A percentile compares a stretch with the other conserved stretches of the same genome.
Conservation (phyloP, 2,113 vertebrate genomes). For the Festucalex cinctus region DNA sequence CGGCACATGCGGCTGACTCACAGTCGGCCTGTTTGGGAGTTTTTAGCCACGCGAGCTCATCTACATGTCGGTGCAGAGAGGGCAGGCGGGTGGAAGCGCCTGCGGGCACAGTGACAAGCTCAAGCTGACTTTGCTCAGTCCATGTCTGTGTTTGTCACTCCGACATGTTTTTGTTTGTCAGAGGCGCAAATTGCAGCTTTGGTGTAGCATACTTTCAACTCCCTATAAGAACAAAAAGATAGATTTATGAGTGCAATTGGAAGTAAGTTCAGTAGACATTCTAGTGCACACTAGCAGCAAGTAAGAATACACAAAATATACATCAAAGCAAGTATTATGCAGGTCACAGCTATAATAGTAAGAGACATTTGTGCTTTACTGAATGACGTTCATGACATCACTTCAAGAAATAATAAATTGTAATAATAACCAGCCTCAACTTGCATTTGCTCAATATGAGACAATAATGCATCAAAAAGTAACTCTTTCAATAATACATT, state of each 20-base stretch:
- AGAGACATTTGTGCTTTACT: no score
- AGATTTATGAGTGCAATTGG: no score
- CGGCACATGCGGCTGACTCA: conserved; percentile 49
- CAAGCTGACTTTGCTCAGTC: conserved; percentile 21
- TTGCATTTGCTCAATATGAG: not conserved
- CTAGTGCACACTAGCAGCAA: no score
- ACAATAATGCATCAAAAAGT: not conserved
- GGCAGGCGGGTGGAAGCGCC: conserved; percentile 51
- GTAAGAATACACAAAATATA: no score
- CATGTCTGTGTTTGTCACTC: conserved; percentile 19
- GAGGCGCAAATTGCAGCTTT: not conserved
- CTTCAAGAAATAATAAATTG: no score
- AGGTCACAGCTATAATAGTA: no score
- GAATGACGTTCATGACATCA: no score
- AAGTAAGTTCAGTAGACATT: no score
- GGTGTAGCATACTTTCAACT: not conserved
- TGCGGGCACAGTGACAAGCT: conserved; percentile 40
- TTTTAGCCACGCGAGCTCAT: conserved; percentile 32
- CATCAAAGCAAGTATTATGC: no score
- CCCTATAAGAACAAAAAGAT: no score
- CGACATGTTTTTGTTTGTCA: not conserved
- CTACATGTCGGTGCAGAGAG: conserved; percentile 58
- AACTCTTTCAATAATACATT: not conserved
- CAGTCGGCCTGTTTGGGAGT: conserved; percentile 29
- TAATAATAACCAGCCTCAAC: not conserved